Base-by-base conservation (phyloP, 2,888 invertebrate genomes). In the Gibbula magus region DNA sequence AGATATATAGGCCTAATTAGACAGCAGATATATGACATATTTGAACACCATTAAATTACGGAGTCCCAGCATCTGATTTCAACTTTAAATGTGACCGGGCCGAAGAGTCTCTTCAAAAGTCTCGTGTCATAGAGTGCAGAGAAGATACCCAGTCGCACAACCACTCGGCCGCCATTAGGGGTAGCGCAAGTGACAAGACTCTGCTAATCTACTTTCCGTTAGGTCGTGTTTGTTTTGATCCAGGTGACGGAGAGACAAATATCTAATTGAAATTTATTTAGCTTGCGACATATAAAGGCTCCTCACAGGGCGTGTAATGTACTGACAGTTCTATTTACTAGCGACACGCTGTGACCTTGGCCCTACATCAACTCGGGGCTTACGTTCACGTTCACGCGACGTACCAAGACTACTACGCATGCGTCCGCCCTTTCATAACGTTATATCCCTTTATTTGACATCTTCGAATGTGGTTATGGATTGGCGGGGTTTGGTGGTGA, bases 181-280 rank as follows among this genome's bases (percentile, higher is more conserved):
- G 45, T 45, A 45, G 45, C 45, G 45, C 45, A 45, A 45, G 25
- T 61, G 61, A 10, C 61, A 25, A 3, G 13, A 16, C 25, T 25
- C 16, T 29, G 61, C 61, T 61, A 61, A 61, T 29, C 25, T 29
- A 10, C 5, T 16, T 5, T 16, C 29, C 61, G 61, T 61, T 29
- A 61, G 61, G 29, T 61, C 29, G 61, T 61, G 22, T 61, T 61
- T 61, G 61, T 29, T 16, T 25, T 29, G 25, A 20, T 29, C 61
- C 25, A 25, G 29, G 29, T 25, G 61, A 29, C 29, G 25, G 29
- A 29, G 10, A 25, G 61, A 61, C 61, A 61, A 61, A 61, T 61
- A 61, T 61, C 61, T 61, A 61, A 61, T 61, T 61, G 61, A 29
- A 61, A 61, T 61, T 61, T 61, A 61, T 61, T 61, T 29, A 61